A percentile compares a stretch with the other conserved stretches of the same genome.
Evolutionary conservation across 2,113 vertebrate genomes (phyloP).

Genomic region (Oryzias woworae): DNA sequence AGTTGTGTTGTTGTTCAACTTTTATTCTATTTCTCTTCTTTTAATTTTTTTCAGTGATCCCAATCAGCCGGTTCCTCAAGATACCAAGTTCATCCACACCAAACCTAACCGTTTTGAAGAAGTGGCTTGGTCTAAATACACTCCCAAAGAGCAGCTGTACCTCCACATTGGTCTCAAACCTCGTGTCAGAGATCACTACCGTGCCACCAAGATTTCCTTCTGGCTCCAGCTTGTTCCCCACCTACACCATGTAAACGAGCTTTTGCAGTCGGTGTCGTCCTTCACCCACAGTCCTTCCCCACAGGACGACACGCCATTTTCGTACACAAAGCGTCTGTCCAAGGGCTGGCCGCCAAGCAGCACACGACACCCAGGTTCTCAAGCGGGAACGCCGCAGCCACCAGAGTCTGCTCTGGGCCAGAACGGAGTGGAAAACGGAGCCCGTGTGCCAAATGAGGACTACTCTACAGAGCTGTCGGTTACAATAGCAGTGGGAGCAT

Average conservation of each 20-base stretch:
- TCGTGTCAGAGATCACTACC: constrained; percentile 91
- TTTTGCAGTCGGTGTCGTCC: constrained; percentile 92
- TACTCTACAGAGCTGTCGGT: constrained; percentile 95
- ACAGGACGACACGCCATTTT: constrained; percentile 91
- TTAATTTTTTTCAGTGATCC: constrained; percentile 81
- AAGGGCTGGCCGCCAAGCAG: constrained; percentile 83
- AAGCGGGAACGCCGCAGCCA: constrained; percentile 82
- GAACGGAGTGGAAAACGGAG: constrained; percentile 52
- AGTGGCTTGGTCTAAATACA: constrained; percentile 97
- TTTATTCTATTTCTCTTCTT: too few species aligned
- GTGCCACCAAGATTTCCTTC: constrained; percentile 97
- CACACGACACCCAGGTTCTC: constrained; percentile 87
- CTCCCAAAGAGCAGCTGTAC: constrained; percentile 94
- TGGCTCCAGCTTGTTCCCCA: constrained; percentile 96
- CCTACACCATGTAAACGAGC: constrained; percentile 91
- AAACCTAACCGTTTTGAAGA: constrained; percentile 98
- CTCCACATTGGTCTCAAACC: constrained; percentile 96
- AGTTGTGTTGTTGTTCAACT: too few species aligned
- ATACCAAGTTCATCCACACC: constrained; percentile 97
- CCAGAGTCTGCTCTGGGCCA: constrained; percentile 63
- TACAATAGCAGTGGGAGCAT: constrained; percentile 96
- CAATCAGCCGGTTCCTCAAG: constrained; percentile 95
- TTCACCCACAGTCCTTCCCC: constrained; percentile 93
- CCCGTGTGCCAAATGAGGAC: constrained; percentile 77
- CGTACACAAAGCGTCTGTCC: constrained; percentile 88